These are phyloP conservation scores for Himalopsyche kuldschensis DNA, from an alignment of 2,888 invertebrate species.

Conservation along the genomic window DNA sequence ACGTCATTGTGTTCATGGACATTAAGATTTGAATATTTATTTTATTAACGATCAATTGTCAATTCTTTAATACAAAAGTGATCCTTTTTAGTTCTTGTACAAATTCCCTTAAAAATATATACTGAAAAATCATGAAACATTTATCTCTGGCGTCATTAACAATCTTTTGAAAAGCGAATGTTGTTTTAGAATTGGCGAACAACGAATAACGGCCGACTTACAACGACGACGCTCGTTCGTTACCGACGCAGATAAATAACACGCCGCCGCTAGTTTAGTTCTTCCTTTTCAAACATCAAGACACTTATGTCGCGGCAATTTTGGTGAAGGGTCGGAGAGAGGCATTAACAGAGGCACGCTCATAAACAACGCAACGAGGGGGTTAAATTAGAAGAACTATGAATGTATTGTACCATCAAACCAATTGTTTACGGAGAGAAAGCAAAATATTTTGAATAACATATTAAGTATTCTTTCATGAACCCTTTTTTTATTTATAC, in stretches of 20 bases:
- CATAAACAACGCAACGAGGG: neutral
- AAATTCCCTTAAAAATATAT: too few species aligned
- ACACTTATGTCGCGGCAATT: conserved; percentile 3
- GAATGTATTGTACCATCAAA: too few species aligned
- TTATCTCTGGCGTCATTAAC: neutral
- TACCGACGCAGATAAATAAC: conserved; percentile 22
- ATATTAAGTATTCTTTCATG: too few species aligned
- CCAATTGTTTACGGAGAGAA: too few species aligned
- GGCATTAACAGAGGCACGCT: neutral
- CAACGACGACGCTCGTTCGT: conserved; percentile 8
- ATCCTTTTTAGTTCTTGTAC: too few species aligned
- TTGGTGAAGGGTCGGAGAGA: neutral
- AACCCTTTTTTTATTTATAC: too few species aligned
- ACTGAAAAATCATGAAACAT: neutral
- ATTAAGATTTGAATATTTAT: too few species aligned
- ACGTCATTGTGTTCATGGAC: too few species aligned
- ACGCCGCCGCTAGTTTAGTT: conserved; percentile 16
- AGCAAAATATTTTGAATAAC: too few species aligned
- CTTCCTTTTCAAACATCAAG: conserved; percentile 3
- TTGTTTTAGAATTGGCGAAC: neutral
- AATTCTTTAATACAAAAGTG: too few species aligned
- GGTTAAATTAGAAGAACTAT: neutral
- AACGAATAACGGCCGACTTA: neutral
- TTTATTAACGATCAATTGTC: too few species aligned
- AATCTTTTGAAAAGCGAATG: neutral